These are phyloP conservation scores for Anolis carolinensis DNA, from an alignment of 2,113 vertebrate species.

Conservation along the genomic window DNA sequence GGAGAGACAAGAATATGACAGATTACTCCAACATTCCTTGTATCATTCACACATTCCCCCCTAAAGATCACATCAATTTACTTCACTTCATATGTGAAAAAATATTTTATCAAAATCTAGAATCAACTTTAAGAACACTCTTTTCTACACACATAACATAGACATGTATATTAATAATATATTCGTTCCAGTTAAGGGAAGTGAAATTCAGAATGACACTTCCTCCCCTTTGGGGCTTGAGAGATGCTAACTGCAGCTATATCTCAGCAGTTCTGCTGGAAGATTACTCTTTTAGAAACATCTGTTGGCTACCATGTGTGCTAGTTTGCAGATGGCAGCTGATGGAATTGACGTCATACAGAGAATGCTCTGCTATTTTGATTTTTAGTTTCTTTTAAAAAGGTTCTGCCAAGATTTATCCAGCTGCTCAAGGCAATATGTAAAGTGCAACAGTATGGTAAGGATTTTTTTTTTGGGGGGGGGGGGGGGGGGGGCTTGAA, in stretches of 20 bases:
- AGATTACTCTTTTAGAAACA: conserved; percentile 21
- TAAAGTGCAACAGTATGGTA: not conserved
- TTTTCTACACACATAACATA: too few species aligned
- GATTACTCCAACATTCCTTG: not conserved
- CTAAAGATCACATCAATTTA: not conserved
- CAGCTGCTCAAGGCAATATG: not conserved
- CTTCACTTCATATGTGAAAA: not conserved
- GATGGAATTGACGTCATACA: not conserved
- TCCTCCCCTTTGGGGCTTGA: not conserved
- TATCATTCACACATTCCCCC: not conserved
- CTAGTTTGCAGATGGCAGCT: not conserved
- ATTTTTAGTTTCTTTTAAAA: not conserved
- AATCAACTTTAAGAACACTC: not conserved
- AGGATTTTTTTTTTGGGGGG: too few species aligned
- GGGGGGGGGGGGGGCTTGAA: not conserved
- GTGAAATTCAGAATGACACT: conserved; percentile 26
- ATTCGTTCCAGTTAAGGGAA: conserved; percentile 7
- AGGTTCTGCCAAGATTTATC: not conserved
- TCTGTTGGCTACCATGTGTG: conserved; percentile 8
- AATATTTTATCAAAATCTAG: not conserved
- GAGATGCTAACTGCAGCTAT: conserved; percentile 16
- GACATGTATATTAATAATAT: not conserved
- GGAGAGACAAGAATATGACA: too few species aligned
- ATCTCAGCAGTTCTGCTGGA: not conserved
- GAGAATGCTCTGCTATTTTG: not conserved